Percentiles rank a stretch among this genome's conserved stretches.
Evolutionary conservation across 2,888 invertebrate genomes (phyloP).

Genomic region (Apamea sordens): DNA sequence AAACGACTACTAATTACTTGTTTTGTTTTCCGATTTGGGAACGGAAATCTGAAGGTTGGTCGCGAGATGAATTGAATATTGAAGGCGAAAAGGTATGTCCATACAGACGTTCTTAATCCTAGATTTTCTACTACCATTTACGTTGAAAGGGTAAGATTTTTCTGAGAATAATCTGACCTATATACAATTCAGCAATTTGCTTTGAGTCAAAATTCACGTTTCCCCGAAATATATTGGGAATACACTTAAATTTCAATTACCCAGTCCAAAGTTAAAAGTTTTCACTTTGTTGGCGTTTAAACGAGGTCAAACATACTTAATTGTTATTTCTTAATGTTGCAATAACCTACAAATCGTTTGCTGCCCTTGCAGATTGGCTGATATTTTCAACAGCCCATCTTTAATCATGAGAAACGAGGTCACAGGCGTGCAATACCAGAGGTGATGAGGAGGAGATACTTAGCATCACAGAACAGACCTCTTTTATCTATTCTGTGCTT

Average conservation of each 20-base stretch:
- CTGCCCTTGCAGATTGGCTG: not conserved
- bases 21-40: not conserved
- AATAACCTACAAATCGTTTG: not conserved
- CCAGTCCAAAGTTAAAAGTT: not conserved
- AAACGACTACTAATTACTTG: not conserved
- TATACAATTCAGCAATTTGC: not conserved
- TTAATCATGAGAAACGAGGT: not conserved
- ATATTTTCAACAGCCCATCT: not conserved
- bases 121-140: not conserved
- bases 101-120: not conserved
- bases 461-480: too few relatives aligned
- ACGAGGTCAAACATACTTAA: not conserved
- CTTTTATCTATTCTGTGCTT: too few relatives aligned
- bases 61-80: not conserved
- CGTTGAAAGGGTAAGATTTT: not conserved
- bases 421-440: not conserved
- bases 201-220: not conserved
- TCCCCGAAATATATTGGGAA: not conserved
- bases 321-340: not conserved
- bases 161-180: not conserved
- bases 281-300: not conserved
- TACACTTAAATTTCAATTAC: not conserved
- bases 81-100: not conserved
- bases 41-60: not conserved
- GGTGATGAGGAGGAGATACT: not conserved